Evolutionary conservation across 2,797 vertebrate genomes (phyloP).

Genomic region (Anableps anableps): DNA sequence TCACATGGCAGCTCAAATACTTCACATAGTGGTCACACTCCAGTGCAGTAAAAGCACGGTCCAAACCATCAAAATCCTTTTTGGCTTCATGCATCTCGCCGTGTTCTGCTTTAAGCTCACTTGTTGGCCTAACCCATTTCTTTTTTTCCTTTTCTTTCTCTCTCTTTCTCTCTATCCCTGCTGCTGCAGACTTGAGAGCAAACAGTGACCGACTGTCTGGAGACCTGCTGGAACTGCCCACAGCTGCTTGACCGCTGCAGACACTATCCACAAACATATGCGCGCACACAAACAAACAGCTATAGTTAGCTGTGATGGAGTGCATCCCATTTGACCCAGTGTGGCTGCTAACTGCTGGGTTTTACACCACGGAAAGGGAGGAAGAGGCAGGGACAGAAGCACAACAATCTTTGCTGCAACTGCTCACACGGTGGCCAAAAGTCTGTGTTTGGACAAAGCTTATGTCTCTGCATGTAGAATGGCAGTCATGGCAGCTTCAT

Average conservation of each 20-base stretch:
- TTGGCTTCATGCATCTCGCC: conserved; percentile 57
- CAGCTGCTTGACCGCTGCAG: conserved; percentile 71
- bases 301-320: conserved; percentile 50
- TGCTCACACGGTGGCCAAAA: conserved; percentile 14
- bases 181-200: conserved; percentile 63
- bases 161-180: neutral
- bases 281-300: conserved; percentile 68
- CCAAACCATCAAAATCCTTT: conserved; percentile 47
- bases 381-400: conserved; percentile 12
- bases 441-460: conserved; percentile 11
- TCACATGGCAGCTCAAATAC: conserved; percentile 64
- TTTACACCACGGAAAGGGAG: conserved; percentile 38
- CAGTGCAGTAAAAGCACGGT: conserved; percentile 46
- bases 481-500: neutral
- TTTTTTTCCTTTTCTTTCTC: conserved; percentile 38
- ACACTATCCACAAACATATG: conserved; percentile 69
- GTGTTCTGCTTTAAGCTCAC: conserved; percentile 55
- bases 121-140: conserved; percentile 54
- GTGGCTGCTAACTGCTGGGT: conserved; percentile 60
- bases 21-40: conserved; percentile 50
- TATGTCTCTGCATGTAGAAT: conserved; percentile 1
- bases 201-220: conserved; percentile 73
- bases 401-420: conserved; percentile 8
- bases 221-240: conserved; percentile 62
- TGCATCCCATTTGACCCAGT: conserved; percentile 56